These are phyloP conservation scores for Anguilla marmorata DNA, from an alignment of 2,797 vertebrate genomes.

Conservation along the genomic window DNA sequence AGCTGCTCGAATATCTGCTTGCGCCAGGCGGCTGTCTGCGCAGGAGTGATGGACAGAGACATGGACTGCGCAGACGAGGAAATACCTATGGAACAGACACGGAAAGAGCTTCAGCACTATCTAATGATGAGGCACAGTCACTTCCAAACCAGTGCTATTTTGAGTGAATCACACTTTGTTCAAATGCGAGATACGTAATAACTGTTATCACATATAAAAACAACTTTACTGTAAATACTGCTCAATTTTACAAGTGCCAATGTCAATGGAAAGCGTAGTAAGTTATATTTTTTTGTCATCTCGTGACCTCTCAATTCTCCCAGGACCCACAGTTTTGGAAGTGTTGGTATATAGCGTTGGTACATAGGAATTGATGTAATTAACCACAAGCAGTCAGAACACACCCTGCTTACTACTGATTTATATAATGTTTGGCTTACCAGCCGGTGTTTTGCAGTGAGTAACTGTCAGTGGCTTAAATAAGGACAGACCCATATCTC, in stretches of 20 bases:
- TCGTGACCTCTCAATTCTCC: neutral
- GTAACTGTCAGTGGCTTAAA: neutral
- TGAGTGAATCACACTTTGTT: neutral
- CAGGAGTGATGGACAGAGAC: constrained; percentile 82
- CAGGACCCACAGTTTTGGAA: neutral
- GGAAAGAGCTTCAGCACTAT: neutral
- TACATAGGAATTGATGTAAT: neutral
- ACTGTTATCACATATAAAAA: neutral
- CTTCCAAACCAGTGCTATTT: neutral
- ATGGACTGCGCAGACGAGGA: constrained; percentile 79
- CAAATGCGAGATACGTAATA: no score
- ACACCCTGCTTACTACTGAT: neutral
- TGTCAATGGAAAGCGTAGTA: neutral
- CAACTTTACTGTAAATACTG: neutral
- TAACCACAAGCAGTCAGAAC: neutral
- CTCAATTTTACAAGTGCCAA: neutral
- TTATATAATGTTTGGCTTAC: neutral
- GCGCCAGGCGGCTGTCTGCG: constrained; percentile 87
- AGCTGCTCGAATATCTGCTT: constrained; percentile 96
- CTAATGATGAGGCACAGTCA: neutral
- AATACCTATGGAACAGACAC: constrained; percentile 67
- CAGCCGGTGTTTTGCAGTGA: neutral
- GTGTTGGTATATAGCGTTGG: neutral
- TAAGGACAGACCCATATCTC: neutral
- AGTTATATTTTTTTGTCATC: neutral